These are phyloP conservation scores for Propithecus coquereli DNA, from an alignment of 2,113 vertebrate species.

Conservation along the genomic window DNA sequence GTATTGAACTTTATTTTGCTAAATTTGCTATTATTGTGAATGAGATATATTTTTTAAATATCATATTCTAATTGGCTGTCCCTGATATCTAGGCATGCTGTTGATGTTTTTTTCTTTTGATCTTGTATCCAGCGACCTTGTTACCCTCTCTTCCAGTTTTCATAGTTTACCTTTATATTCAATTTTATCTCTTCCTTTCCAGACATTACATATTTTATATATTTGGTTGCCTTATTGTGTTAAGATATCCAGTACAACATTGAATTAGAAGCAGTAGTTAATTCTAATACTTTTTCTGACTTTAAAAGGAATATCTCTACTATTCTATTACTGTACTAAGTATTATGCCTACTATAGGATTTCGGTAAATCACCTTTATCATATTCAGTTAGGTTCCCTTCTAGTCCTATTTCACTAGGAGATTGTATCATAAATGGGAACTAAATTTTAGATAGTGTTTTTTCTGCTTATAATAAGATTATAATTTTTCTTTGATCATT, in stretches of 20 bases:
- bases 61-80: background rate
- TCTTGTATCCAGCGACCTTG: background rate
- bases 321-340: background rate
- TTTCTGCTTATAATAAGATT: background rate
- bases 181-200: background rate
- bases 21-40: background rate
- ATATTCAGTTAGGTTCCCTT: background rate
- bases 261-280: conserved; percentile 1
- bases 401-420: conserved; percentile 13
- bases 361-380: background rate
- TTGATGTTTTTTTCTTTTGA: background rate
- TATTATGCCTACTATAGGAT: background rate
- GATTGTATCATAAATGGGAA: background rate
- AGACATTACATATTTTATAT: background rate
- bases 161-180: background rate
- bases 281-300: background rate
- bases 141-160: background rate
- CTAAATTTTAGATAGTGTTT: background rate
- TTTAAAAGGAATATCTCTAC: background rate
- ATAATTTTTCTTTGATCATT: conserved; percentile 19
- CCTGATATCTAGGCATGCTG: background rate
- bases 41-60: background rate
- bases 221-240: background rate
- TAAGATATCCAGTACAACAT: background rate
- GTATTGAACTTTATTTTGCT: background rate